phyloP scores from a whole-genome alignment of 1,140 invertebrate genomes.

The Plectrocnemia conspersa region DNA sequence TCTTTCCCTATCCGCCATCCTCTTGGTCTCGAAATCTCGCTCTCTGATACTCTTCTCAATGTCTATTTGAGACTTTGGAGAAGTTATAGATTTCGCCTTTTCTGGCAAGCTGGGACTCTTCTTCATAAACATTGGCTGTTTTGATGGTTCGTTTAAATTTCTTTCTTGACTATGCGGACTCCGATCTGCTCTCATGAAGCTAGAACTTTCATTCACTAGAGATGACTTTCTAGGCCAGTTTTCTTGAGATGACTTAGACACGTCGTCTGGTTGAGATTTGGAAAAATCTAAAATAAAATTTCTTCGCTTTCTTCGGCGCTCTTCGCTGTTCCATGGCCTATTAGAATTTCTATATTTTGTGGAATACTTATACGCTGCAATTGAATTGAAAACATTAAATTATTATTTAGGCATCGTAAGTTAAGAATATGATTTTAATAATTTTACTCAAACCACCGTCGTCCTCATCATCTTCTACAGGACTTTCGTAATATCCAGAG shows the following conservation, averaged over 20 bases:
- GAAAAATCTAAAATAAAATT: slow-evolving; percentile 66
- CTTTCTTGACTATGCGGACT: slow-evolving; percentile 27
- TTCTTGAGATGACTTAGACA: slow-evolving; percentile 49
- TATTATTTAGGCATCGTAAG: too few species aligned
- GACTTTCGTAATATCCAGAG: slow-evolving; percentile 74
- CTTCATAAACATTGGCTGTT: slow-evolving; percentile 24
- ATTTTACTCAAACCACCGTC: slow-evolving; percentile 51
- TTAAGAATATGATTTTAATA: slow-evolving; percentile 2
- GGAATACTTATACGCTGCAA: slow-evolving; percentile 47
- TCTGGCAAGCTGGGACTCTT: slow-evolving; percentile 45
- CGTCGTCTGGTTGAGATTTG: slow-evolving; percentile 44
- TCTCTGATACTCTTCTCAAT: slow-evolving; percentile 40
- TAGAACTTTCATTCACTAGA: slow-evolving; percentile 28
- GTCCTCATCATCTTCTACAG: slow-evolving; percentile 60
- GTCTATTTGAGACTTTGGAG: slow-evolving; percentile 38
- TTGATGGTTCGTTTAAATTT: slow-evolving; percentile 18
- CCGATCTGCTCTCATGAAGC: slow-evolving; percentile 28
- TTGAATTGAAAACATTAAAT: not conserved
- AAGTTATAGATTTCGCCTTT: slow-evolving; percentile 52
- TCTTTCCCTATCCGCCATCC: slow-evolving; percentile 45
- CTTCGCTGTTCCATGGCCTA: slow-evolving; percentile 59
- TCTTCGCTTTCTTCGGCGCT: slow-evolving; percentile 60
- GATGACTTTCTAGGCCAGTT: slow-evolving; percentile 44
- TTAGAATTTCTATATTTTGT: slow-evolving; percentile 48
- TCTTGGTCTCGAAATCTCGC: slow-evolving; percentile 48